These are phyloP conservation scores for Trichopria drosophilae DNA, from an alignment of 2,888 invertebrate genomes.

Conservation along the genomic window DNA sequence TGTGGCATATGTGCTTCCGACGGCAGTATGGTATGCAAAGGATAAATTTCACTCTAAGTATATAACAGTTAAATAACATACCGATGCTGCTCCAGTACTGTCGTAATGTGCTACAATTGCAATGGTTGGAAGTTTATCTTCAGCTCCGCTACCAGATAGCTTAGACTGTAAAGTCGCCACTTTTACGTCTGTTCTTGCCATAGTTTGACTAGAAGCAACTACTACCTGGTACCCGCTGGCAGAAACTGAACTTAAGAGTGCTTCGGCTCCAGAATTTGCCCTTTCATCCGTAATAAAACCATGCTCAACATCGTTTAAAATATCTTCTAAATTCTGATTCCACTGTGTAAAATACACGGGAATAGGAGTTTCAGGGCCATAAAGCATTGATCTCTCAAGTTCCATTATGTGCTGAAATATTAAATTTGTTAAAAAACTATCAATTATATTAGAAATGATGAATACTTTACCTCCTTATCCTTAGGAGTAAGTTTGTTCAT, in stretches of 20 bases:
- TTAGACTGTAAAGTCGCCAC: slow-evolving; percentile 87
- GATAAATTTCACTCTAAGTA: slow-evolving; percentile 1
- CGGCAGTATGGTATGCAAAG: not conserved
- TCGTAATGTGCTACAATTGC: slow-evolving; percentile 93
- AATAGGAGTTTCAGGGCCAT: slow-evolving; percentile 76
- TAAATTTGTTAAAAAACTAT: slow-evolving; percentile 12
- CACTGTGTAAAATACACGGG: slow-evolving; percentile 88
- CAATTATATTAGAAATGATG: not conserved
- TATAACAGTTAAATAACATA: slow-evolving; percentile 59
- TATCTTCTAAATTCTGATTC: slow-evolving; percentile 72
- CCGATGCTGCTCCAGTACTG: slow-evolving; percentile 85
- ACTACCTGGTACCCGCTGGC: slow-evolving; percentile 95
- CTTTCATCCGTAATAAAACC: slow-evolving; percentile 71
- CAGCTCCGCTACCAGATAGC: slow-evolving; percentile 73
- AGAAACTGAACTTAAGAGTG: slow-evolving; percentile 82
- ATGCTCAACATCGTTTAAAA: slow-evolving; percentile 74
- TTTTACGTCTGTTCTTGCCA: slow-evolving; percentile 75
- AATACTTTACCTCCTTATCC: slow-evolving; percentile 67
- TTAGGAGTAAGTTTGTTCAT: slow-evolving; percentile 67
- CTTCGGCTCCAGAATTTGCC: slow-evolving; percentile 78
- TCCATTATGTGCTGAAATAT: slow-evolving; percentile 69
- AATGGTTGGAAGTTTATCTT: slow-evolving; percentile 79
- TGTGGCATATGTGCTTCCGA: slow-evolving; percentile 2
- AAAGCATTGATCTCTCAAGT: slow-evolving; percentile 79
- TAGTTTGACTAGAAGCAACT: slow-evolving; percentile 73